Base-by-base conservation (phyloP, 2,888 invertebrate species). In the Oxycera nigricornis region DNA sequence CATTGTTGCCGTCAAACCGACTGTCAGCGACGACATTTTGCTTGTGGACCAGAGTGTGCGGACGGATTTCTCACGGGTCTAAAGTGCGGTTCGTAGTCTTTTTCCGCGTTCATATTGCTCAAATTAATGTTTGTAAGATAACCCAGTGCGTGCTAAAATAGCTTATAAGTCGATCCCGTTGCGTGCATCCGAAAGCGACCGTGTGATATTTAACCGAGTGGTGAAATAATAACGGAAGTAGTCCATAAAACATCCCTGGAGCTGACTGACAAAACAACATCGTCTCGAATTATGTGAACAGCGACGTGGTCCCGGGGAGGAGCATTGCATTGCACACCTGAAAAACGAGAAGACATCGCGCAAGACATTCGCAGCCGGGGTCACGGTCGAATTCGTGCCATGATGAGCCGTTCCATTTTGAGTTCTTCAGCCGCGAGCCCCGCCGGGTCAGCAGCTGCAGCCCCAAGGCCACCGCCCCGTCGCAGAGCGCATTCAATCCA, bases 401-500 rank as follows among this genome's bases (percentile, higher is more conserved):
- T 31, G 17, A 76, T 76, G 76, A 76, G 74, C 65, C 74, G 74
- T 74, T 74, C 74, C 22, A 14, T 57, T 55, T 68, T 74, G 30
- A 74, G 73, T 62, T 57, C 74, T 30, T 68, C 74, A n/a, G 68
- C 76, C 17, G 30, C 70, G 9, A 55, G 72, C 50, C 17, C 57
- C 3, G 20, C 11, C 6, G 22, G 26, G 30, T 82, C 80, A 77
- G 30, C 52, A 11, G 26, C 50, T 14, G 59, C 55, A 39, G 82
- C 80, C 77, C 84, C 85, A 77, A 81, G 83, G 73, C 84, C 84
- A 72, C 85, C 84, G 74, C 85, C 85, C 4, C 81, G 85, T 20
- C 82, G 85, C 28, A 81, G 85, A 26, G 81, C 85, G 59, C 81
- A 82, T 50, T 84, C 85, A 20, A 46, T 62, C 22, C 73, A 73